Conservation (phyloP, 1,140 invertebrate species). For the Coenobita brevimanus region DNA sequence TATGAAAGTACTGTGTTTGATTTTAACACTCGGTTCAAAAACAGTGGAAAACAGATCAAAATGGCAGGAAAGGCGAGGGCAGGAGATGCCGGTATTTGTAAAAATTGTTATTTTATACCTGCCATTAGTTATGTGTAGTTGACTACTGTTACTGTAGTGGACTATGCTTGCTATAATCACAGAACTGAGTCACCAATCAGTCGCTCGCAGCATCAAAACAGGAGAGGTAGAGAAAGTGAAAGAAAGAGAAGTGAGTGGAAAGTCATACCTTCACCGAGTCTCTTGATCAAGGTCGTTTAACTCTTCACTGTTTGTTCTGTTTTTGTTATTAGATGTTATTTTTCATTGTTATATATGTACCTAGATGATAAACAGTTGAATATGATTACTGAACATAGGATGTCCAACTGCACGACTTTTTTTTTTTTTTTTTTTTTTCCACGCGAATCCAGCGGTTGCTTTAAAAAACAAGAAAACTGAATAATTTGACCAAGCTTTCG, state of each 20-base stretch:
- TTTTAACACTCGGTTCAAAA: constrained; percentile 28
- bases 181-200: constrained; percentile 26
- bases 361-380: too few relatives aligned
- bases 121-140: constrained; percentile 47
- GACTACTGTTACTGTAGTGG: neutral
- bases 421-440: too few relatives aligned
- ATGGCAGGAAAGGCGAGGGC: constrained; percentile 9
- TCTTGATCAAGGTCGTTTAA: neutral
- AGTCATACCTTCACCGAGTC: too few relatives aligned
- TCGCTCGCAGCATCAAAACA: constrained; percentile 36
- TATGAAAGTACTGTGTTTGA: constrained; percentile 32
- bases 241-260: too few relatives aligned
- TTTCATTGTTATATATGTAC: constrained; percentile 18
- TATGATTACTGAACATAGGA: too few relatives aligned
- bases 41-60: constrained; percentile 20
- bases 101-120: constrained; percentile 56
- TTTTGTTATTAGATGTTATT: constrained; percentile 6
- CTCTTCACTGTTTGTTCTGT: neutral
- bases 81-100: constrained; percentile 49
- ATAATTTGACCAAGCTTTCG: too few relatives aligned
- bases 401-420: too few relatives aligned
- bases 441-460: too few relatives aligned
- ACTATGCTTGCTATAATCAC: constrained; percentile 46
- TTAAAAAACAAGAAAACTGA: too few relatives aligned
- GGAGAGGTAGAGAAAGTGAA: neutral